Conservation (phyloP, 2,113 vertebrate species). For the Hiodon alosoides region DNA sequence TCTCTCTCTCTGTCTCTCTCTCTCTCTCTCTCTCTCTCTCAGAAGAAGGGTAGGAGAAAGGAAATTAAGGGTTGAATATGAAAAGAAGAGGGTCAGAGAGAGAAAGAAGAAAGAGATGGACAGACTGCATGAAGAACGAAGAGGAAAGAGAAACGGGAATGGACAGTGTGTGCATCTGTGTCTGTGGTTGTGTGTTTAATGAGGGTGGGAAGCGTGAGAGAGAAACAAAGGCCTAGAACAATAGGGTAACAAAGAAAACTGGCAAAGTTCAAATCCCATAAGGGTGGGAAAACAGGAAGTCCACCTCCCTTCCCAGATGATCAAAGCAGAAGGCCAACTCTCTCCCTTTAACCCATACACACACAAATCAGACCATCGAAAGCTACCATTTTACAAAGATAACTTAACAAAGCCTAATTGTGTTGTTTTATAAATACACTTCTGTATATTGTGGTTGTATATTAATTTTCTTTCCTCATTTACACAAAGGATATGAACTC, state of each 20-base stretch:
- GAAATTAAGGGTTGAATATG: constrained; percentile 33
- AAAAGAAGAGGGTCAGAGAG: constrained; percentile 3
- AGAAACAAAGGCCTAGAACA: background rate
- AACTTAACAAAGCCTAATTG: background rate
- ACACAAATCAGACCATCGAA: background rate
- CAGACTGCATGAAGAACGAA: background rate
- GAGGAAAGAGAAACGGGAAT: background rate
- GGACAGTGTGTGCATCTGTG: background rate
- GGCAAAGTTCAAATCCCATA: constrained; percentile 15
- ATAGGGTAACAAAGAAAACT: constrained; percentile 16
- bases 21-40: background rate
- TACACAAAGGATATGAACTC: no score
- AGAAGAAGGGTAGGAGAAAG: constrained; percentile 36
- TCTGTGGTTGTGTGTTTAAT: constrained; percentile 18
- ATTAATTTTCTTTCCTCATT: background rate
- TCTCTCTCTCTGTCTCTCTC: background rate
- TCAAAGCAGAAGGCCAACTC: background rate
- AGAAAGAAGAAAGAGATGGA: constrained; percentile 24
- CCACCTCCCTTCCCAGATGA: constrained; percentile 23
- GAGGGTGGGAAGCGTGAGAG: constrained; percentile 9
- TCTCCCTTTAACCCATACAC: background rate
- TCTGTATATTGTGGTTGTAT: background rate
- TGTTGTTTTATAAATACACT: background rate
- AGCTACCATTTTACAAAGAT: background rate
- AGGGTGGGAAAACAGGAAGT: constrained; percentile 34